Evolutionary conservation across 2,113 vertebrate species (phyloP).

Genomic region (Camelus bactrianus): DNA sequence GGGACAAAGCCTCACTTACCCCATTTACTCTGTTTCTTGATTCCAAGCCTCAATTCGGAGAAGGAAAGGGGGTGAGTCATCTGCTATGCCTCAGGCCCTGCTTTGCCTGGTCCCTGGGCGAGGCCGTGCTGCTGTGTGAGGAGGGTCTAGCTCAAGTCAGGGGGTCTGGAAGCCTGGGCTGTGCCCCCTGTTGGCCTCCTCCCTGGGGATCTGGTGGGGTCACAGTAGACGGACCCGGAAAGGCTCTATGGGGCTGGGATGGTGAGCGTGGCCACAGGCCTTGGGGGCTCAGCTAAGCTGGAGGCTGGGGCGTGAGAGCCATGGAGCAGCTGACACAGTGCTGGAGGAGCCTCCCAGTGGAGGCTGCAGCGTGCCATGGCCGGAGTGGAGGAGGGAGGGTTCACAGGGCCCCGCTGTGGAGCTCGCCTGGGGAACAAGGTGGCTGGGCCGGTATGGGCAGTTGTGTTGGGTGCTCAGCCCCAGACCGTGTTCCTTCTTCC

Average conservation of each 20-base stretch:
- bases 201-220: background rate
- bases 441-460: background rate
- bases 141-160: background rate
- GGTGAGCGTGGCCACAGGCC: background rate
- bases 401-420: background rate
- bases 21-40: constrained; percentile 86
- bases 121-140: background rate
- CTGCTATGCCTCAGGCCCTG: background rate
- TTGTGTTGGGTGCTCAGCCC: background rate
- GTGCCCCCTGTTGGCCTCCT: background rate
- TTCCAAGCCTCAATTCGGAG: constrained; percentile 98
- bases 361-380: background rate
- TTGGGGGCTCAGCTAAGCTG: background rate
- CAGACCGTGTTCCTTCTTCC: background rate
- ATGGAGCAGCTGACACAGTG: background rate
- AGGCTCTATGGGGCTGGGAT: background rate
- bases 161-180: background rate
- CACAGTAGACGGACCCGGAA: background rate
- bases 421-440: too few relatives aligned
- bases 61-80: constrained; percentile 98
- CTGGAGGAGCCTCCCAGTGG: background rate
- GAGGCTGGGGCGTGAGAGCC: background rate
- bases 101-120: background rate
- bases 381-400: background rate
- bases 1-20: constrained; percentile 77